Percentiles rank a stretch among this genome's conserved stretches.
These are phyloP conservation scores for Danionella dracula DNA, from an alignment of 2,797 vertebrate genomes.

Conservation along the genomic window DNA sequence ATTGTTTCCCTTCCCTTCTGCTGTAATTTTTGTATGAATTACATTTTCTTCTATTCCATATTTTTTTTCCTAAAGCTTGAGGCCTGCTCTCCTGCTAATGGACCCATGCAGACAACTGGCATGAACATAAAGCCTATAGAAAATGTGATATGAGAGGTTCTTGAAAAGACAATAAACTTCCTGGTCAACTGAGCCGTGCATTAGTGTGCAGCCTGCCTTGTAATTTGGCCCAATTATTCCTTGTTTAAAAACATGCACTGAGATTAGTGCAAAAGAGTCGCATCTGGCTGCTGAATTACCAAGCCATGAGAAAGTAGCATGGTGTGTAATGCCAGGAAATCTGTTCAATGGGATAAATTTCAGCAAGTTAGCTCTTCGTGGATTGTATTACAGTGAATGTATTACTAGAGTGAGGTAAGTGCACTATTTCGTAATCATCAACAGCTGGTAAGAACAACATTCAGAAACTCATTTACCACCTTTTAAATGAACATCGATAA, in stretches of 20 bases:
- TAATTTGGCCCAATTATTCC: constrained; percentile 29
- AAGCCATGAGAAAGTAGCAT: constrained; percentile 29
- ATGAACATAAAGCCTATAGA: constrained; percentile 22
- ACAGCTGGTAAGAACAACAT: not conserved
- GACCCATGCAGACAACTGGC: constrained; percentile 14
- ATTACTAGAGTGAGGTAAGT: not conserved
- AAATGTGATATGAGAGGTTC: constrained; percentile 25
- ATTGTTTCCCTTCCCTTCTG: no score
- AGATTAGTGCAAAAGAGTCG: constrained; percentile 11
- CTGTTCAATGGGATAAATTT: constrained; percentile 12
- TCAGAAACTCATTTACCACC: no score
- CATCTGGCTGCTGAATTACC: constrained; percentile 25
- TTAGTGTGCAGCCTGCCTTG: constrained; percentile 33
- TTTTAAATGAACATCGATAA: no score
- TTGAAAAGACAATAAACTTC: constrained; percentile 27
- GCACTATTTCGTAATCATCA: not conserved
- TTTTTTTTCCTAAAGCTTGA: not conserved
- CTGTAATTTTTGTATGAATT: no score
- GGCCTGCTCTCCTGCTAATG: not conserved
- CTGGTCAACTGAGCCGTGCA: constrained; percentile 28
- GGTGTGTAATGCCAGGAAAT: constrained; percentile 1
- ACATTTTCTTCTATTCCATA: no score
- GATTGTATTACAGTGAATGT: constrained; percentile 10
- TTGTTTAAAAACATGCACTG: constrained; percentile 26
- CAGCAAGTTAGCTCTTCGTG: not conserved